phyloP scores from a whole-genome alignment of 2,797 vertebrate species.

The Holocentrus rufus region DNA sequence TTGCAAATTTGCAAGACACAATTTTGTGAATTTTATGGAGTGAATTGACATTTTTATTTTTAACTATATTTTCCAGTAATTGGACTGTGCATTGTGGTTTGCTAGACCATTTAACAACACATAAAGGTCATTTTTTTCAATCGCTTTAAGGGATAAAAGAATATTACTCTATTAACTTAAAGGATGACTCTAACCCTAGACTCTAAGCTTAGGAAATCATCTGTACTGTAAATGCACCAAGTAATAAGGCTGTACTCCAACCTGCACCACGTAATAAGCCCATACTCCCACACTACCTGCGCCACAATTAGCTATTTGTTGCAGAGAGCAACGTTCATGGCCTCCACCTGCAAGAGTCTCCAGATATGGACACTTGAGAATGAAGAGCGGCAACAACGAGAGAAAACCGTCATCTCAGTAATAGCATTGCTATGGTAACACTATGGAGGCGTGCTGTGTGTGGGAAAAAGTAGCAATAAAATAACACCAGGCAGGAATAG shows the following conservation, averaged over 20 bases:
- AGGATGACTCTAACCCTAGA: neutral
- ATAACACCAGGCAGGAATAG: conserved; percentile 68
- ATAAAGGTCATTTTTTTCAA: neutral
- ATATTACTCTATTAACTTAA: neutral
- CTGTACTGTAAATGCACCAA: conserved; percentile 22
- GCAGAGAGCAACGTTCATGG: conserved; percentile 58
- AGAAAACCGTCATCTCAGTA: conserved; percentile 68
- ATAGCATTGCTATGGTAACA: conserved; percentile 82
- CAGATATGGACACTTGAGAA: conserved; percentile 77
- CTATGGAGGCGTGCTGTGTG: conserved; percentile 77
- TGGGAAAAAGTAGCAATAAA: conserved; percentile 72
- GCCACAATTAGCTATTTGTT: conserved; percentile 66
- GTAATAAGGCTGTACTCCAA: conserved; percentile 49
- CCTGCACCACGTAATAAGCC: conserved; percentile 47
- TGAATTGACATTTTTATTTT: too few relatives aligned
- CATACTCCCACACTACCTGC: conserved; percentile 64
- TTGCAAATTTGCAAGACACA: neutral
- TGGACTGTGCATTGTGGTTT: too few relatives aligned
- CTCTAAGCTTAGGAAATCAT: neutral
- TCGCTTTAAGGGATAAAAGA: neutral
- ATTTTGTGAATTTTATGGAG: conserved; percentile 16
- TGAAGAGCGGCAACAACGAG: conserved; percentile 72
- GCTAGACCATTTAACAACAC: too few relatives aligned
- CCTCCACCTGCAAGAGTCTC: conserved; percentile 65
- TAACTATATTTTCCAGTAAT: too few relatives aligned